Conservation (phyloP, 2,113 vertebrate species). For the Heloderma charlesbogerti region DNA sequence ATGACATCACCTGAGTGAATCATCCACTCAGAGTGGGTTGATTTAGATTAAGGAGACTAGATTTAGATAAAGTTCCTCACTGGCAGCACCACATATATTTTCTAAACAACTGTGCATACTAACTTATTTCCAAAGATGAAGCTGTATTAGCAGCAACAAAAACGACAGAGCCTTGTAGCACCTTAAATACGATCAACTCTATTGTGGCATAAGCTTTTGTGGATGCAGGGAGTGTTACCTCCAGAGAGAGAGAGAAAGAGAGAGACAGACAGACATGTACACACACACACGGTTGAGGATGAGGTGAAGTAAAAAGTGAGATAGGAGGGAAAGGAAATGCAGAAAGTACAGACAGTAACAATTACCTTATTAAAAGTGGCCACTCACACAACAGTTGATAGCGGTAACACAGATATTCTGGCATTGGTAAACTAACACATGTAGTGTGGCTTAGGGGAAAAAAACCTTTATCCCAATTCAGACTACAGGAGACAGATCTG, state of each 20-base stretch:
- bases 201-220: too few species aligned
- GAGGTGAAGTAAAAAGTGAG: too few species aligned
- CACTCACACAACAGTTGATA: neutral
- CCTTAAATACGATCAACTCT: too few species aligned
- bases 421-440: neutral
- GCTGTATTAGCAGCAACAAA: neutral
- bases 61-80: neutral
- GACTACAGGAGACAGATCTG: neutral
- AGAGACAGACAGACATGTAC: too few species aligned
- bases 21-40: neutral
- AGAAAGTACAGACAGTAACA: neutral
- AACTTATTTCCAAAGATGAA: too few species aligned
- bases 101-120: neutral
- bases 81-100: neutral
- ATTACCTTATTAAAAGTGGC: neutral
- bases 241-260: too few species aligned
- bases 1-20: neutral
- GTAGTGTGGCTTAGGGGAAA: neutral
- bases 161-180: too few species aligned
- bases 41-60: neutral
- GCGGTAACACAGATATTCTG: neutral
- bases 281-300: too few species aligned
- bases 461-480: neutral
- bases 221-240: too few species aligned
- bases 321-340: neutral